Percentiles rank a stretch among this genome's conserved stretches.
These are phyloP conservation scores for Mechanitis mazaeus DNA, from an alignment of 2,888 invertebrate species.

Conservation along the genomic window DNA sequence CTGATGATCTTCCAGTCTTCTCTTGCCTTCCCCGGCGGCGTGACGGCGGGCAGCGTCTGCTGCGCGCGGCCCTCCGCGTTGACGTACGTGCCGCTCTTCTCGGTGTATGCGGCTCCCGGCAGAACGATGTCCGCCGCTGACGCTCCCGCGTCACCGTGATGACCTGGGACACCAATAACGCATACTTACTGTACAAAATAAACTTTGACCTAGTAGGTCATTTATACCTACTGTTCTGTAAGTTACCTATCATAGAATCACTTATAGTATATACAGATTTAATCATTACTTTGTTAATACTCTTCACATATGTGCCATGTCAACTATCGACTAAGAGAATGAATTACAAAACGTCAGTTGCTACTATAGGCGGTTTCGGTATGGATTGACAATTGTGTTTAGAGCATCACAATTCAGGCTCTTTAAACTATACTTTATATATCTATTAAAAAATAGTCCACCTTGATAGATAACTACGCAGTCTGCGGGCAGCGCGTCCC, in stretches of 20 bases:
- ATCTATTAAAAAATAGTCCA: slow-evolving; percentile 31
- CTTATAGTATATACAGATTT: no score
- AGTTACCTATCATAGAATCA: no score
- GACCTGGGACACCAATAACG: slow-evolving; percentile 75
- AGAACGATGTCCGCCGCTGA: slow-evolving; percentile 93
- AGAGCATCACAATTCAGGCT: not conserved
- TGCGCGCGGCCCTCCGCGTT: slow-evolving; percentile 99
- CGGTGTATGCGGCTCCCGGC: slow-evolving; percentile 98
- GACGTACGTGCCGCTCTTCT: slow-evolving; percentile 97
- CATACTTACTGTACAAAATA: no score
- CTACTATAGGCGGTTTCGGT: no score
- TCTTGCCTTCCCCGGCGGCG: slow-evolving; percentile 94
- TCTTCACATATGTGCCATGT: no score
- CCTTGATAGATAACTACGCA: slow-evolving; percentile 94
- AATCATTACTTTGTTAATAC: no score
- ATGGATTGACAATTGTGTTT: no score
- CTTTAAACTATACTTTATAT: not conserved
- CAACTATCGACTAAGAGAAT: no score
- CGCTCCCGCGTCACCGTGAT: slow-evolving; percentile 97
- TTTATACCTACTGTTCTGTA: no score
- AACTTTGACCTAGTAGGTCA: no score
- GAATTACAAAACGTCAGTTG: no score
- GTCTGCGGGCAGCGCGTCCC: slow-evolving; percentile 86
- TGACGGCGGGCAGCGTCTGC: slow-evolving; percentile 89
- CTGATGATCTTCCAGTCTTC: slow-evolving; percentile 98